Percentiles rank a stretch among this genome's conserved stretches.
phyloP scores from a whole-genome alignment of 2,888 invertebrate genomes.

The Amiota communis region DNA sequence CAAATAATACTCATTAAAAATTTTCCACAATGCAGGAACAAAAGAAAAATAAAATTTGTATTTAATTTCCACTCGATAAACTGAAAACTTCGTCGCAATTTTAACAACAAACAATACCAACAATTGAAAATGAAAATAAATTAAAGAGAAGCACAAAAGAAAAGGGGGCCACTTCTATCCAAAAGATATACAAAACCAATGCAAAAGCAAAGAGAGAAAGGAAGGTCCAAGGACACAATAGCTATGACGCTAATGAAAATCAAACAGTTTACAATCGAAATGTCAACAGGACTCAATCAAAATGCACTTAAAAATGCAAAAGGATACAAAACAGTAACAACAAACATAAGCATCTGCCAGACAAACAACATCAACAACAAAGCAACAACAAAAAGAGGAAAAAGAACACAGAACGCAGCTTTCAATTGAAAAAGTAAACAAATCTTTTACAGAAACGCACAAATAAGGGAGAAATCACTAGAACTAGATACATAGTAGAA shows the following conservation, averaged over 20 bases:
- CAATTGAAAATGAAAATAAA: neutral
- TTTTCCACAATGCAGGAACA: constrained; percentile 15
- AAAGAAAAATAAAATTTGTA: neutral
- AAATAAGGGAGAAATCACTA: neutral
- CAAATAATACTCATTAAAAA: constrained; percentile 20
- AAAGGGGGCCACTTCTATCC: neutral
- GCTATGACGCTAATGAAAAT: constrained; percentile 42
- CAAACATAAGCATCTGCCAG: neutral
- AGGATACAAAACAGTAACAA: constrained; percentile 27
- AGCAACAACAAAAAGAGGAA: neutral
- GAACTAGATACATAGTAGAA: no score
- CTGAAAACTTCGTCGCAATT: neutral
- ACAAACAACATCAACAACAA: constrained; percentile 8
- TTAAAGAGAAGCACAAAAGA: neutral
- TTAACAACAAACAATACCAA: neutral
- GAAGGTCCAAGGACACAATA: neutral
- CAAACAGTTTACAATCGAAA: constrained; percentile 46
- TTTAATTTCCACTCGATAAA: constrained; percentile 28
- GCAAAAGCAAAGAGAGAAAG: neutral
- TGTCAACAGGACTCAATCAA: constrained; percentile 45
- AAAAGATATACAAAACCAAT: constrained; percentile 3
- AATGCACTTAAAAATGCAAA: constrained; percentile 48
- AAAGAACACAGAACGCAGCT: constrained; percentile 15
- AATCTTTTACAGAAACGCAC: neutral
- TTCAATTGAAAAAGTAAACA: constrained; percentile 26